These are phyloP conservation scores for Noctilio leporinus DNA, from an alignment of 2,113 vertebrate genomes.

Conservation along the genomic window DNA sequence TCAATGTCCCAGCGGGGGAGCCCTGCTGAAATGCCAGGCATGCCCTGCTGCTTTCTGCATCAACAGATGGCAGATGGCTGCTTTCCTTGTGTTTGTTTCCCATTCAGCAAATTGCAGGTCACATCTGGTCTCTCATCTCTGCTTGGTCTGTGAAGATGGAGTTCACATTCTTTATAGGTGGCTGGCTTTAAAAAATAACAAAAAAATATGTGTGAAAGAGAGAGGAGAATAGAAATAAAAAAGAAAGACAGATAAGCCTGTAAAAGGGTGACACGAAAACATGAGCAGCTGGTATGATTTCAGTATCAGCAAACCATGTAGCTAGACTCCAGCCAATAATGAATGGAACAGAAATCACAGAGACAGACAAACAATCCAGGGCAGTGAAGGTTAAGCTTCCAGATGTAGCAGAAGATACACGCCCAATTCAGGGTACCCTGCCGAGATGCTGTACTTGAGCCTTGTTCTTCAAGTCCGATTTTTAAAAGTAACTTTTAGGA, in stretches of 20 bases:
- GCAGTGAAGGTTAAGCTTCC: not conserved
- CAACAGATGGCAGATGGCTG: conserved; percentile 84
- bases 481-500: not conserved
- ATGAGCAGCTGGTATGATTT: conserved; percentile 17
- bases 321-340: not conserved
- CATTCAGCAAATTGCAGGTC: conserved; percentile 82
- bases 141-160: conserved; percentile 79
- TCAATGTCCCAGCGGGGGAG: conserved; percentile 68
- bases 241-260: conserved; percentile 2
- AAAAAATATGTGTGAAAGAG: not conserved
- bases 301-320: not conserved
- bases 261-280: conserved; percentile 14
- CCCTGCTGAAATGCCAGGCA: conserved; percentile 74
- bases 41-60: conserved; percentile 76
- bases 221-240: not conserved
- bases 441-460: not conserved
- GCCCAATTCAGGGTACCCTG: not conserved
- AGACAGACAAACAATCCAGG: not conserved
- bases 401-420: not conserved
- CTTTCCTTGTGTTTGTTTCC: conserved; percentile 78
- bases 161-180: conserved; percentile 49
- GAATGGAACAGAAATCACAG: not conserved
- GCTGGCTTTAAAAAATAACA: not conserved
- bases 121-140: conserved; percentile 83
- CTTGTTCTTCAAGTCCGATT: not conserved